Conservation (phyloP, 2,797 vertebrate species). For the Podarcis siculus region DNA sequence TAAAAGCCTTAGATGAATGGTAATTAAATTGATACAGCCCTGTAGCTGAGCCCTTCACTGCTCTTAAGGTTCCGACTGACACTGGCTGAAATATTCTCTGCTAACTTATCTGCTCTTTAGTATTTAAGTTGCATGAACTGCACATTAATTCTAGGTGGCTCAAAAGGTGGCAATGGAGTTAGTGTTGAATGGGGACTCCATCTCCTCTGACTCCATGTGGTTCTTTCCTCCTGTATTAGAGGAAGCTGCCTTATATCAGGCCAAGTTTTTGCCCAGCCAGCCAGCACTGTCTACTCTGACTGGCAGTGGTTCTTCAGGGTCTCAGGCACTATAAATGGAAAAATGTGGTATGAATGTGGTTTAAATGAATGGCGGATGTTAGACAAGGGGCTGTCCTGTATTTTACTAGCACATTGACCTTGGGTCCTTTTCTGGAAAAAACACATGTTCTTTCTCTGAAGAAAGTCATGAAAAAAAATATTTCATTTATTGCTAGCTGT, state of each 20-base stretch:
- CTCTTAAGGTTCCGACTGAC: conserved; percentile 44
- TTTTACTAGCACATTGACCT: background rate
- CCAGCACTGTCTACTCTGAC: no score
- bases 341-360: no score
- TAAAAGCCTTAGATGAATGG: conserved; percentile 49
- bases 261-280: no score
- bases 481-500: no score
- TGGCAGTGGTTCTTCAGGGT: no score
- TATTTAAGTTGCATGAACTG: conserved; percentile 13
- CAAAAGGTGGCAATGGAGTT: conserved; percentile 49
- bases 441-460: no score
- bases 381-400: no score
- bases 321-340: no score
- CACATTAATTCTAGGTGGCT: conserved; percentile 26
- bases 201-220: background rate
- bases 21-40: conserved; percentile 45
- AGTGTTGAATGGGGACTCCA: background rate
- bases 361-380: no score
- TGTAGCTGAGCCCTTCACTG: conserved; percentile 34
- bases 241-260: no score
- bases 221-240: no score
- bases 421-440: background rate
- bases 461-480: no score
- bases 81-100: conserved; percentile 34
- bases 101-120: conserved; percentile 54